These are phyloP conservation scores for Ramphastos sulfuratus DNA, from an alignment of 2,113 vertebrate genomes.

Conservation along the genomic window DNA sequence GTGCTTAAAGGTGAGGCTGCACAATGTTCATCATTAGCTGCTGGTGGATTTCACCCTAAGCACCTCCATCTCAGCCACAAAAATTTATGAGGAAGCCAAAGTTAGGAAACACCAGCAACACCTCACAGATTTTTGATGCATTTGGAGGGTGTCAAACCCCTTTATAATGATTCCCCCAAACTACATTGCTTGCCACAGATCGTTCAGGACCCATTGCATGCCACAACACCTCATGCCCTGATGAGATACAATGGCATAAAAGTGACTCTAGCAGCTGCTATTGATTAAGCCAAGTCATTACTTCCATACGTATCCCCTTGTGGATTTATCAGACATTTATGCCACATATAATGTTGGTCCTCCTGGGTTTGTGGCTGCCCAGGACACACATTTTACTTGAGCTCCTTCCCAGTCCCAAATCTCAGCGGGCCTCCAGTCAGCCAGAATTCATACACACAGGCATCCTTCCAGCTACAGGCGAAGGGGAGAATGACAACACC, in stretches of 20 bases:
- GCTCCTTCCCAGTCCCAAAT: constrained; percentile 18
- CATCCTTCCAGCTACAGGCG: neutral
- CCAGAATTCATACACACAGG: neutral
- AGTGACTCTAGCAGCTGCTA: constrained; percentile 47
- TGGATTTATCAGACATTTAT: constrained; percentile 38
- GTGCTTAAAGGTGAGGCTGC: neutral
- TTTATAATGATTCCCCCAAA: neutral
- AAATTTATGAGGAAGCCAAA: neutral
- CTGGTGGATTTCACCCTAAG: neutral
- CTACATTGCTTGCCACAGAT: neutral
- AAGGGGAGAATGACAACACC: neutral
- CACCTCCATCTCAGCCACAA: neutral
- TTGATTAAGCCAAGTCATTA: constrained; percentile 59
- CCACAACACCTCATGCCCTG: neutral
- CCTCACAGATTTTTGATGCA: neutral
- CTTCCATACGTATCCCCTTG: constrained; percentile 9
- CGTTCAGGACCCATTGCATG: neutral
- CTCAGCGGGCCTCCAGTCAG: constrained; percentile 4
- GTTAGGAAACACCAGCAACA: neutral
- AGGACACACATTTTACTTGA: constrained; percentile 33
- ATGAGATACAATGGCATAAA: constrained; percentile 27
- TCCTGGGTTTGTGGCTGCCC: constrained; percentile 8
- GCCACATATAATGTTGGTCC: constrained; percentile 46
- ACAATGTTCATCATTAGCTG: neutral
- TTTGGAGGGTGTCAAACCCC: neutral